Evolutionary conservation across 2,888 invertebrate genomes (phyloP), one percentile per base, ranked within the genome.

Genomic region (Aethes cnicana): DNA sequence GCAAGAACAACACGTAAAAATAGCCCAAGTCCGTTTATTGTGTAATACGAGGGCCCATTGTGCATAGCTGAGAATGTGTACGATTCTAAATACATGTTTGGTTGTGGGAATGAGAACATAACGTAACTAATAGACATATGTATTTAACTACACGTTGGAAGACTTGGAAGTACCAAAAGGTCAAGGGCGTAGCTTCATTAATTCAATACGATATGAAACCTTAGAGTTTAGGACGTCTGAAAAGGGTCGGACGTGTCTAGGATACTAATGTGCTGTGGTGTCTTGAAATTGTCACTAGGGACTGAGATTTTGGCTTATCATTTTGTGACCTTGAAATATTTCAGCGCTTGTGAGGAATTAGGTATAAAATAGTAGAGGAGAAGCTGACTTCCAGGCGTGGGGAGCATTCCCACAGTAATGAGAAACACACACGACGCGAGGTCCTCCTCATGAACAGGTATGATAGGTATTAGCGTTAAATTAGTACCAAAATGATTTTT

Each of bases 61-160:
- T 74, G 56, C 61, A 41, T 60, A 23, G 20, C 28, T 26, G 32
- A 54, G 37, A 67, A 68, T 63, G 66, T 69, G 74, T 72, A 71
- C 63, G 61, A 69, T 77, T 77, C 70, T 70, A 64, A 70, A 68
- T 64, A 61, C 63, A 57, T 54, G 41, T 58, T 57, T 41, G 50
- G 23, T 53, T 63, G 76, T 79, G 79, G 69, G 79, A 80, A 80
- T 68, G 64, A 55, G 74, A 47, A 69, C 77, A 63, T 52, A 21
- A 56, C 54, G 62, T 43, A 50, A 47, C 54, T 44, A 60, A 57
- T 52, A 33, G 32, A 21, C 28, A 47, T 9, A 42, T 36, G 28
- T 54, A 47, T 50, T 52, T 55, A 25, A 47, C 32, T 33, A 53
- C 47, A 57, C 49, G 50, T 54, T 47, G 47, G 25, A 37, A 48